phyloP scores from a whole-genome alignment of 2,797 vertebrate species.

The Mormyrops attenuatus region DNA sequence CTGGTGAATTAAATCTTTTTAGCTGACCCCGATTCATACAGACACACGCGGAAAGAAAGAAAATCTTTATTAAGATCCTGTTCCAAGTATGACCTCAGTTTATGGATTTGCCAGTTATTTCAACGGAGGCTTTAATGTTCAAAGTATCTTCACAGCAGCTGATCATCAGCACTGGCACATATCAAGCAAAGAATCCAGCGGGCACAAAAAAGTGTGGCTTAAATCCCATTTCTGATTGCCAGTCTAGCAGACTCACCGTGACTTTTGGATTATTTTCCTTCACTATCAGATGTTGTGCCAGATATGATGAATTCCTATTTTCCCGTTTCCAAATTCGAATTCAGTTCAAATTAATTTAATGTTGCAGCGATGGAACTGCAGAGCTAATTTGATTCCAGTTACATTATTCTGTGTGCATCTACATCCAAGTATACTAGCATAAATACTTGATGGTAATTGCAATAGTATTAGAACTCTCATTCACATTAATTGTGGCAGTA shows the following conservation, averaged over 20 bases:
- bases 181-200: not conserved
- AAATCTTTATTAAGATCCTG: not conserved
- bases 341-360: slow-evolving; percentile 17
- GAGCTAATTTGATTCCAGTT: not conserved
- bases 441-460: not conserved
- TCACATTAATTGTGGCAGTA: not conserved
- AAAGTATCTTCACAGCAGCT: not conserved
- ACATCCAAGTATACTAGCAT: not conserved
- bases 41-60: not conserved
- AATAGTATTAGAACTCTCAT: not conserved
- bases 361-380: not conserved
- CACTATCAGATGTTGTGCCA: not conserved
- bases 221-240: slow-evolving; percentile 20
- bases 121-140: not conserved
- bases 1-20: not conserved
- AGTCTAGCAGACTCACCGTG: slow-evolving; percentile 7
- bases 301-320: slow-evolving; percentile 13
- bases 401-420: not conserved
- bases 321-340: slow-evolving; percentile 11
- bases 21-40: not conserved
- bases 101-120: not conserved
- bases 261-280: slow-evolving; percentile 13
- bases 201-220: not conserved
- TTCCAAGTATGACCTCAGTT: not conserved
- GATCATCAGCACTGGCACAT: not conserved